These are phyloP conservation scores for Rotaria socialis DNA, from an alignment of 2,888 invertebrate genomes.

Conservation along the genomic window DNA sequence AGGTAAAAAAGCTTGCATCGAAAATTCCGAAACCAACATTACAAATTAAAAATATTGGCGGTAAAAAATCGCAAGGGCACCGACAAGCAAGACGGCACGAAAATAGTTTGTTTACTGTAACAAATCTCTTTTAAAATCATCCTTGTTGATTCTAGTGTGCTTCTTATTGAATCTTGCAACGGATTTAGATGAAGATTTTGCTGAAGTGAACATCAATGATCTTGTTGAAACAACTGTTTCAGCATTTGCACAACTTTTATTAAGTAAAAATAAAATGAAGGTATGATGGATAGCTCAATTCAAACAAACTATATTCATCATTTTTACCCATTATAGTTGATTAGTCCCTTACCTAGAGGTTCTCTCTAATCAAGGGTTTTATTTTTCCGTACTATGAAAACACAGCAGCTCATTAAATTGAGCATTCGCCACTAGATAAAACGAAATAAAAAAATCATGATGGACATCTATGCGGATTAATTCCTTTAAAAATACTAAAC, in stretches of 20 bases:
- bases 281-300: not conserved
- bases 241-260: constrained; percentile 31
- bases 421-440: not conserved
- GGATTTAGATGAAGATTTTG: constrained; percentile 29
- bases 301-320: not conserved
- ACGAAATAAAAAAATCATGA: not conserved
- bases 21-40: constrained; percentile 8
- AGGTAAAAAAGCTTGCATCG: not conserved
- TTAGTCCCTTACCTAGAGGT: not conserved
- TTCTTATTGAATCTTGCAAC: not conserved
- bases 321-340: not conserved
- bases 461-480: not conserved
- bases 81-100: constrained; percentile 12
- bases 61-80: constrained; percentile 11
- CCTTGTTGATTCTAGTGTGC: not conserved
- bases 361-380: constrained; percentile 34
- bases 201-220: constrained; percentile 5
- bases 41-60: not conserved
- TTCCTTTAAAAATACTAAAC: not conserved
- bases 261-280: constrained; percentile 35
- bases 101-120: not conserved
- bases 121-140: not conserved
- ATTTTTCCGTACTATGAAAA: not conserved
- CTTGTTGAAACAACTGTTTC: not conserved
- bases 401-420: not conserved